phyloP scores from a whole-genome alignment of 2,888 invertebrate genomes.

The Idaea biselata region DNA sequence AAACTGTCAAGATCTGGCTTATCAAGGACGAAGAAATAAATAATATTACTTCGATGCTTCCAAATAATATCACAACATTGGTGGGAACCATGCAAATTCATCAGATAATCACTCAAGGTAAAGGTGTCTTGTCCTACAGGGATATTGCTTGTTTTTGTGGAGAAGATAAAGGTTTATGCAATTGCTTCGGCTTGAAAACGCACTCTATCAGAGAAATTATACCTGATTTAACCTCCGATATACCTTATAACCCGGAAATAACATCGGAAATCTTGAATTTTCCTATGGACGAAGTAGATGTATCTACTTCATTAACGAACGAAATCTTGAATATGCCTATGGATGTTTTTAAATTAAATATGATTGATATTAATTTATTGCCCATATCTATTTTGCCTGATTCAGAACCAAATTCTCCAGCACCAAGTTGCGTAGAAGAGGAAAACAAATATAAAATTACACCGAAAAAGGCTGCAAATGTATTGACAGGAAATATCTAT shows the following conservation, averaged over 20 bases:
- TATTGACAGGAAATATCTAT: no score
- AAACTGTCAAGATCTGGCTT: conserved; percentile 15
- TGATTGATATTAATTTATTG: conserved; percentile 16
- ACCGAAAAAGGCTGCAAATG: no score
- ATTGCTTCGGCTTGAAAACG: conserved; percentile 15
- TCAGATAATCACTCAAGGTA: conserved; percentile 7
- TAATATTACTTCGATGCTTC: conserved; percentile 13
- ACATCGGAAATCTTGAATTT: conserved; percentile 12
- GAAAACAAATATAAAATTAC: neutral
- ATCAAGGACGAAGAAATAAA: conserved; percentile 17
- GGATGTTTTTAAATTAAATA: conserved; percentile 15
- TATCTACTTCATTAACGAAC: conserved; percentile 9
- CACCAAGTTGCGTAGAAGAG: conserved; percentile 9
- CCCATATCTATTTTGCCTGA: conserved; percentile 14
- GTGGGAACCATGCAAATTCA: conserved; percentile 19
- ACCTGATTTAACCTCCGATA: conserved; percentile 2
- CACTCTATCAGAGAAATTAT: conserved; percentile 12
- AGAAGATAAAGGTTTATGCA: conserved; percentile 15
- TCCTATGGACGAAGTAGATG: conserved; percentile 14
- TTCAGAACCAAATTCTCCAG: conserved; percentile 11
- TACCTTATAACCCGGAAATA: conserved; percentile 8
- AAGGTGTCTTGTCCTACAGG: conserved; percentile 13
- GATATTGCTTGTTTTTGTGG: conserved; percentile 17
- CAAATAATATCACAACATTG: conserved; percentile 15
- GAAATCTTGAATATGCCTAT: conserved; percentile 13